These are phyloP conservation scores for Peromyscus nudipes DNA, from an alignment of 2,797 vertebrate genomes.

Conservation along the genomic window DNA sequence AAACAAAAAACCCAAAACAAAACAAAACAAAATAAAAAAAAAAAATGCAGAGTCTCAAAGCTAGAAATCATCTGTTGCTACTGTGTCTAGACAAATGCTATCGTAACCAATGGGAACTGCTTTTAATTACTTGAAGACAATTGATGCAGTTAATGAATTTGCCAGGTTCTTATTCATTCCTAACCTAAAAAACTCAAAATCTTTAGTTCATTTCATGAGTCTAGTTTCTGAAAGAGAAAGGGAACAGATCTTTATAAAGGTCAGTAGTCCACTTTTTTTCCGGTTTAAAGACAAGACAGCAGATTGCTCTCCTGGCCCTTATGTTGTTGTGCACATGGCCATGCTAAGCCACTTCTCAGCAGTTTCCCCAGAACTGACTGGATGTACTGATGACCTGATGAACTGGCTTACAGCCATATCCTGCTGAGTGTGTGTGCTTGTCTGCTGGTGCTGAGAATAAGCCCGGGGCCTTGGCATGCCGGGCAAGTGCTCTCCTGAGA, in stretches of 20 bases:
- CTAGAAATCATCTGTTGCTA: conserved; percentile 31
- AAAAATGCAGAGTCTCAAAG: background rate
- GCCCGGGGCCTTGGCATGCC: background rate
- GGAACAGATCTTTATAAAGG: conserved; percentile 27
- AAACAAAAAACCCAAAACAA: background rate
- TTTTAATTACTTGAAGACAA: conserved; percentile 43
- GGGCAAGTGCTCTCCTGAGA: background rate
- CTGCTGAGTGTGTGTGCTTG: background rate
- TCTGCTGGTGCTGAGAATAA: background rate
- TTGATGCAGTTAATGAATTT: conserved; percentile 36
- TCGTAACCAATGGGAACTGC: conserved; percentile 42
- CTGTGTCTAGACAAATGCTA: conserved; percentile 33
- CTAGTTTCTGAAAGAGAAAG: conserved; percentile 27
- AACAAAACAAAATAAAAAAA: background rate
- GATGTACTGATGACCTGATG: background rate
- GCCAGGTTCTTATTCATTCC: conserved; percentile 18
- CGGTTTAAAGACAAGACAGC: conserved; percentile 10
- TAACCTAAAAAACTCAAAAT: conserved; percentile 35
- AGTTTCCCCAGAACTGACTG: background rate
- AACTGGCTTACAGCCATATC: background rate
- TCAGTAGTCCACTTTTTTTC: background rate
- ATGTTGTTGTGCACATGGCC: background rate
- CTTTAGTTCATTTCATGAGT: conserved; percentile 53
- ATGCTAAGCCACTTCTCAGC: background rate
- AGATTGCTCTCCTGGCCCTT: background rate